phyloP scores from a whole-genome alignment of 1,140 invertebrate species.

The Heliconius hewitsoni region DNA sequence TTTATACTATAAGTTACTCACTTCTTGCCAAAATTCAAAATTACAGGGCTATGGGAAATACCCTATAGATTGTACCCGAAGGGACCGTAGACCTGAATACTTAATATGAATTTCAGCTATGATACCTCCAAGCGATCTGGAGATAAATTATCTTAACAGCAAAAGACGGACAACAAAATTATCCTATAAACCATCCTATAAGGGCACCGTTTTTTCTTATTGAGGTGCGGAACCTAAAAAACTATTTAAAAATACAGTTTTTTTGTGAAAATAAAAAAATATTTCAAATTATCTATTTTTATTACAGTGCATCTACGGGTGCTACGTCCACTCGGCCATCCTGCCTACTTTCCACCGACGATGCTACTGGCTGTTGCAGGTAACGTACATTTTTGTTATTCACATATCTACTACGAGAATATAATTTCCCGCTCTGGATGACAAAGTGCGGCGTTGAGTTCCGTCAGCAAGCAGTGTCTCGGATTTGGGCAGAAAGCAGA shows the following conservation, averaged over 20 bases:
- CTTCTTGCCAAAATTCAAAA: no score
- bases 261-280: background rate
- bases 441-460: background rate
- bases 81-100: no score
- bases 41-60: no score
- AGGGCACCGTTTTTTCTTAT: no score
- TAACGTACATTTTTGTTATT: slow-evolving; percentile 60
- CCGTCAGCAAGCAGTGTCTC: background rate
- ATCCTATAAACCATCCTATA: no score
- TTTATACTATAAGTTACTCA: no score
- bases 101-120: no score
- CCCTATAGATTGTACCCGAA: no score
- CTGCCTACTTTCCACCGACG: slow-evolving; percentile 98
- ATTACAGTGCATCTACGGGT: slow-evolving; percentile 96
- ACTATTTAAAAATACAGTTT: background rate
- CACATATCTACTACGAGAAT: background rate
- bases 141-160: no score
- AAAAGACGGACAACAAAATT: no score
- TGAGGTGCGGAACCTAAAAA: background rate
- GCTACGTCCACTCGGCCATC: slow-evolving; percentile 99
- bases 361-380: slow-evolving; percentile 98
- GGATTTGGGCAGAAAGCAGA: background rate
- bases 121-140: no score
- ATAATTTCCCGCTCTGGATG: background rate
- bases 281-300: slow-evolving; percentile 30